Evolutionary conservation across 2,797 vertebrate genomes (phyloP).

Genomic region (Martes flavigula): DNA sequence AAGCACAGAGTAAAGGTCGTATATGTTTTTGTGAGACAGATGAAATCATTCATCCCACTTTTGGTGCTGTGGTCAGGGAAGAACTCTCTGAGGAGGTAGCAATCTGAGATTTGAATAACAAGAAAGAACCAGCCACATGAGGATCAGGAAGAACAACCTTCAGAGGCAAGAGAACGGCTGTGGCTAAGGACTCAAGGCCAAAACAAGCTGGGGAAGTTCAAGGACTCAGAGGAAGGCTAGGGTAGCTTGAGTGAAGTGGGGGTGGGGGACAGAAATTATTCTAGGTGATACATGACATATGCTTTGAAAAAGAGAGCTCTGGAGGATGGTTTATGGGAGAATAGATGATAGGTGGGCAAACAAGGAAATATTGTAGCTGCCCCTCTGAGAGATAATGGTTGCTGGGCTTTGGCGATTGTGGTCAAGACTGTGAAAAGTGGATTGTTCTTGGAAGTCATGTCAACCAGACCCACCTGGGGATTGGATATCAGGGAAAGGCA

Average conservation of each 20-base stretch:
- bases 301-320: not conserved
- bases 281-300: not conserved
- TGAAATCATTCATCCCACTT: constrained; percentile 39
- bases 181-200: not conserved
- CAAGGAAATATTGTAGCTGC: not conserved
- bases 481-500: not conserved
- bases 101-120: constrained; percentile 35
- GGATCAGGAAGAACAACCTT: not conserved
- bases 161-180: not conserved
- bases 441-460: not conserved
- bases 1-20: not conserved
- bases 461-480: no score
- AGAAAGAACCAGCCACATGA: not conserved
- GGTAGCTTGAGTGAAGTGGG: not conserved
- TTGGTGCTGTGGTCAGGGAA: not conserved
- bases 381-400: not conserved
- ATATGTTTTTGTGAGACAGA: constrained; percentile 32
- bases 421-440: not conserved
- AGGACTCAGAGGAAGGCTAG: not conserved
- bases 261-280: not conserved
- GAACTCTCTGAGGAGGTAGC: not conserved
- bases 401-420: not conserved
- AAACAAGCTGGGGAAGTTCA: constrained; percentile 20
- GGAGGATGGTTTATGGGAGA: not conserved
- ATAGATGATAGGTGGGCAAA: not conserved